A percentile compares a stretch with the other conserved stretches of the same genome.
Conservation (phyloP, 2,888 invertebrate species). For the Loripinus fragilis region DNA sequence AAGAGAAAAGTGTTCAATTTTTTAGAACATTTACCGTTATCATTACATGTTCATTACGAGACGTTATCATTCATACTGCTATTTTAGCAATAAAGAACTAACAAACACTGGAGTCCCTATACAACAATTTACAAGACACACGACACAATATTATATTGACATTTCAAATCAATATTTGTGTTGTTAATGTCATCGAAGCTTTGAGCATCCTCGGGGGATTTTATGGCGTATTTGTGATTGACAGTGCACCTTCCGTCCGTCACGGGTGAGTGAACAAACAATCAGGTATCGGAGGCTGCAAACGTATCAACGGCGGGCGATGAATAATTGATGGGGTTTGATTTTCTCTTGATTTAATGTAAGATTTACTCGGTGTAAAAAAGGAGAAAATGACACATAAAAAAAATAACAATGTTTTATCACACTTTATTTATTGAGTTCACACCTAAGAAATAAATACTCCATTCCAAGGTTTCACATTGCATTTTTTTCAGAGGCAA, state of each 20-base stretch:
- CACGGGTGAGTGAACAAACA: conserved; percentile 12
- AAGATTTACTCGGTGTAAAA: conserved; percentile 12
- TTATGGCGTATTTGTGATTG: conserved; percentile 12
- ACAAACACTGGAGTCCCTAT: conserved; percentile 1
- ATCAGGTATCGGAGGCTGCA: conserved; percentile 18
- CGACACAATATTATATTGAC: conserved; percentile 7
- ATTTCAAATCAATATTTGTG: conserved; percentile 12
- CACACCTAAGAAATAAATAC: too few species aligned
- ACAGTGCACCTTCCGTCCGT: conserved; percentile 16
- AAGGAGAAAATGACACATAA: too few species aligned
- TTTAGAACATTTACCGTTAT: too few species aligned
- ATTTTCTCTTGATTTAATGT: conserved; percentile 9
- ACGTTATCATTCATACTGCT: neutral
- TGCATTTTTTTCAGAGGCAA: too few species aligned
- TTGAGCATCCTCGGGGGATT: conserved; percentile 8
- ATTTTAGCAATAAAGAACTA: neutral
- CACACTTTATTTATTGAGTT: too few species aligned
- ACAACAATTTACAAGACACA: conserved; percentile 14
- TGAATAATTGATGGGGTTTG: conserved; percentile 16
- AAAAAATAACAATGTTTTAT: too few species aligned
- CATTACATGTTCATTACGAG: too few species aligned
- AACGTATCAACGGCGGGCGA: neutral
- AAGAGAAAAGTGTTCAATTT: too few species aligned
- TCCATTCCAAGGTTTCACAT: too few species aligned
- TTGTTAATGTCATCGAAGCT: conserved; percentile 13